Conservation (phyloP, 1,140 invertebrate genomes). For the Octopus sinensis region DNA sequence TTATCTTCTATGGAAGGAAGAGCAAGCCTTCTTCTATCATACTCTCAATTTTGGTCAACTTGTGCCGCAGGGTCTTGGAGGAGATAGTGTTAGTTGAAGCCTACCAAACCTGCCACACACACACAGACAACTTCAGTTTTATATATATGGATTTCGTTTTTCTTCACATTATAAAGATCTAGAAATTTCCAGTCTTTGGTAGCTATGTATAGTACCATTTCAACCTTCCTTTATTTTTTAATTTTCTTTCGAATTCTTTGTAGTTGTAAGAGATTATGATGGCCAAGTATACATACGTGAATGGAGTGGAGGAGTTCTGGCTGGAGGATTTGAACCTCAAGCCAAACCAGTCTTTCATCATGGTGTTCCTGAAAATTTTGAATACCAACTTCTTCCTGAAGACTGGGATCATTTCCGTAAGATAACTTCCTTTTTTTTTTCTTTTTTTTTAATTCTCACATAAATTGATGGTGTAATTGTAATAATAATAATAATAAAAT, state of each 20-base stretch:
- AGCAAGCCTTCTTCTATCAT: too few species aligned
- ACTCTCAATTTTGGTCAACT: too few species aligned
- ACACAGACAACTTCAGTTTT: too few species aligned
- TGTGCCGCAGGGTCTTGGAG: too few species aligned
- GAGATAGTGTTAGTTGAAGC: too few species aligned
- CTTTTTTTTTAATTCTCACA: background rate
- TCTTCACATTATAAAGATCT: too few species aligned
- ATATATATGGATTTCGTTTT: too few species aligned
- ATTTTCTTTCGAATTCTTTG: conserved; percentile 27
- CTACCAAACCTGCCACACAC: too few species aligned
- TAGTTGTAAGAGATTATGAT: conserved; percentile 85
- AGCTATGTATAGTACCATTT: too few species aligned
- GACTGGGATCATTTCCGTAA: conserved; percentile 93
- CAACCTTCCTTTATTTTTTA: background rate
- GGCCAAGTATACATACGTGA: conserved; percentile 81
- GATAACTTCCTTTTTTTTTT: conserved; percentile 22
- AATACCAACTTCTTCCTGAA: conserved; percentile 60
- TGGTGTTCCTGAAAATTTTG: conserved; percentile 60
- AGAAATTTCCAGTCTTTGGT: too few species aligned
- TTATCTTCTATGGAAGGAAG: too few species aligned
- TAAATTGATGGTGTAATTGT: conserved; percentile 3
- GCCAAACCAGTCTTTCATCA: conserved; percentile 84
- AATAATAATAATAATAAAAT: background rate
- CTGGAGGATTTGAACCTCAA: conserved; percentile 80
- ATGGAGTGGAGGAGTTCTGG: conserved; percentile 69